phyloP scores from a whole-genome alignment of 2,113 vertebrate genomes.

The Phrynosoma blainvillii region DNA sequence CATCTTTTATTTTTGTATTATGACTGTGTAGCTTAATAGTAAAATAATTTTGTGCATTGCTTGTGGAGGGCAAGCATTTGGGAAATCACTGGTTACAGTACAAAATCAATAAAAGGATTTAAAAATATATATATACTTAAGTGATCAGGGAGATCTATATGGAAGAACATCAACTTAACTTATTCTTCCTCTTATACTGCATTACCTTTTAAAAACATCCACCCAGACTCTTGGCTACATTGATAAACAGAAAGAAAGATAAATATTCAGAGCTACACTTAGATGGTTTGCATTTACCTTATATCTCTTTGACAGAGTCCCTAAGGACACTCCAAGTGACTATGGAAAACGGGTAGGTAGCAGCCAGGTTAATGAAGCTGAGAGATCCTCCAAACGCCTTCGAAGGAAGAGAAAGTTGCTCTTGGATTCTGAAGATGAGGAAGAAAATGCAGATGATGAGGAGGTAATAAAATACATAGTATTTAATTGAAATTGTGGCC shows the following conservation, averaged over 20 bases:
- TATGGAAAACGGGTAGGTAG: constrained; percentile 65
- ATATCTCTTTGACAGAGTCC: constrained; percentile 40
- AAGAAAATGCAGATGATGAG: constrained; percentile 86
- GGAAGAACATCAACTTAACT: not conserved
- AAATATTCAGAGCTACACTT: too few relatives aligned
- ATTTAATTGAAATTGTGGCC: constrained; percentile 11
- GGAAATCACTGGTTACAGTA: too few relatives aligned
- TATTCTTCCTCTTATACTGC: too few relatives aligned
- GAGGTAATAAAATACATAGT: constrained; percentile 70
- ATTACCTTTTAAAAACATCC: not conserved
- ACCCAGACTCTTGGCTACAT: not conserved
- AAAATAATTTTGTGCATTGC: too few relatives aligned
- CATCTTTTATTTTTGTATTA: too few relatives aligned
- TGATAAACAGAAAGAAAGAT: not conserved
- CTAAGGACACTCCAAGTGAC: constrained; percentile 75
- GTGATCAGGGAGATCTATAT: not conserved
- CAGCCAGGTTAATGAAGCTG: constrained; percentile 72
- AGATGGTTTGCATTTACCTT: constrained; percentile 34
- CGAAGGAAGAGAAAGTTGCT: constrained; percentile 89
- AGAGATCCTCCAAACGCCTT: constrained; percentile 82
- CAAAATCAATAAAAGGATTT: too few relatives aligned
- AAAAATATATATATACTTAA: too few relatives aligned
- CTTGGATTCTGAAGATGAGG: constrained; percentile 91
- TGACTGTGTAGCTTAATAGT: too few relatives aligned
- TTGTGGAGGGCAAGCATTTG: too few relatives aligned